Percentiles rank a stretch among this genome's conserved stretches.
Evolutionary conservation across 2,888 invertebrate species (phyloP).

Genomic region (Ophraella communa): DNA sequence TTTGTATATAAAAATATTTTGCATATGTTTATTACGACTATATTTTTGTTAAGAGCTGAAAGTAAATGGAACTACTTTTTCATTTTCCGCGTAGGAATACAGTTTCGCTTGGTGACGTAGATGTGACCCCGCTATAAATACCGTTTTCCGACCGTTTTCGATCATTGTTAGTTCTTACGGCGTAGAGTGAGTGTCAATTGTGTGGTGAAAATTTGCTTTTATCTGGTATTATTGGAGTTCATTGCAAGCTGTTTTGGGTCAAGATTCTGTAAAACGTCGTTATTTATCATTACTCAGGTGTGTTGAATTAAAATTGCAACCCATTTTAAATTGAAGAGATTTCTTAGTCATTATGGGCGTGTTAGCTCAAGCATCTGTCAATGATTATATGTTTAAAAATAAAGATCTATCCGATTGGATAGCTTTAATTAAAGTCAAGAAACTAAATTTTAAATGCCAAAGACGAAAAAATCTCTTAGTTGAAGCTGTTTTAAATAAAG

Average conservation of each 20-base stretch:
- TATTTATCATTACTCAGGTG: slow-evolving; percentile 40
- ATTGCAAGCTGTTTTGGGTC: neutral
- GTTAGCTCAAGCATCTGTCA: slow-evolving; percentile 26
- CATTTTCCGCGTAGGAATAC: slow-evolving; percentile 47
- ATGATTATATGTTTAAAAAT: slow-evolving; percentile 55
- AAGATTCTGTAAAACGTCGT: neutral
- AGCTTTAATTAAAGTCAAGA: slow-evolving; percentile 69
- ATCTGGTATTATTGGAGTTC: neutral
- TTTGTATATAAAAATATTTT: neutral
- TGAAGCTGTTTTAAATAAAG: slow-evolving; percentile 69
- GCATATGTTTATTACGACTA: neutral
- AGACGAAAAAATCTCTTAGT: slow-evolving; percentile 68
- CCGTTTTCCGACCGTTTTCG: slow-evolving; percentile 26
- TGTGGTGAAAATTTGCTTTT: slow-evolving; percentile 23
- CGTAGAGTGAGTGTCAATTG: slow-evolving; percentile 26
- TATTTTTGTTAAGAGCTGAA: too few relatives aligned
- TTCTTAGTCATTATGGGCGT: slow-evolving; percentile 47
- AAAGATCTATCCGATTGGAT: slow-evolving; percentile 70
- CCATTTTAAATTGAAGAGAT: slow-evolving; percentile 43
- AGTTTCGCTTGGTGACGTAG: slow-evolving; percentile 27
- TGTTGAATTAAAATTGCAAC: slow-evolving; percentile 41
- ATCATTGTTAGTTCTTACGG: slow-evolving; percentile 33
- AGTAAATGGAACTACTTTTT: slow-evolving; percentile 45
- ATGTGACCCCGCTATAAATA: slow-evolving; percentile 45
- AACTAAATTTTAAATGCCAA: slow-evolving; percentile 64